Conservation (phyloP, 2,888 invertebrate species). For the Hymenopus coronatus region DNA sequence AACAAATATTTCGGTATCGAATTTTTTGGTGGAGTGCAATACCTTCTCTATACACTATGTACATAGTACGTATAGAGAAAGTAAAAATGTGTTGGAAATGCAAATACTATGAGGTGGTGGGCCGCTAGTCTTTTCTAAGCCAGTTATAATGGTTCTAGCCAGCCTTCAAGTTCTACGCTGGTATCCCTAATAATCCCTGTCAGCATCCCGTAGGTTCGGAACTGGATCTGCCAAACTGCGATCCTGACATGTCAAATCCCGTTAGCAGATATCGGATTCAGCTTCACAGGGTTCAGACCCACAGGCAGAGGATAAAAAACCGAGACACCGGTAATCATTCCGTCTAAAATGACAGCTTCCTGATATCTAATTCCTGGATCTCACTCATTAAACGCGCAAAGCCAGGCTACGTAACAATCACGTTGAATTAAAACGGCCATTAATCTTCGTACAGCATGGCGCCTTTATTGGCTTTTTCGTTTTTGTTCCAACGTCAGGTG, state of each 20-base stretch:
- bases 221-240: background rate
- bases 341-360: background rate
- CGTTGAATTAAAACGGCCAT: conserved; percentile 9
- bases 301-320: conserved; percentile 4
- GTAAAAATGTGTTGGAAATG: too few relatives aligned
- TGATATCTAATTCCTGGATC: background rate
- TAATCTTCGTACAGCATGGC: conserved; percentile 31
- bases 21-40: too few relatives aligned
- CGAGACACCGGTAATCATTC: background rate
- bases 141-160: too few relatives aligned
- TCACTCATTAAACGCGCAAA: background rate
- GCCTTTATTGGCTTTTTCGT: conserved; percentile 33
- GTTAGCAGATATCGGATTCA: background rate
- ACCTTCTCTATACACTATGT: too few relatives aligned
- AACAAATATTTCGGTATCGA: too few relatives aligned
- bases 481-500: conserved; percentile 23
- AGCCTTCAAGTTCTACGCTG: too few relatives aligned
- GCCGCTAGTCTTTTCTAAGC: too few relatives aligned
- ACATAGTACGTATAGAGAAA: too few relatives aligned
- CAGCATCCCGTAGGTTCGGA: background rate
- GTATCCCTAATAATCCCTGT: background rate
- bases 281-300: background rate
- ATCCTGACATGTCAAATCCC: background rate
- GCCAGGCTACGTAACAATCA: background rate
- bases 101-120: too few relatives aligned